A percentile compares a stretch with the other conserved stretches of the same genome.
phyloP scores from a whole-genome alignment of 2,888 invertebrate species.

The Synanthedon formicaeformis region DNA sequence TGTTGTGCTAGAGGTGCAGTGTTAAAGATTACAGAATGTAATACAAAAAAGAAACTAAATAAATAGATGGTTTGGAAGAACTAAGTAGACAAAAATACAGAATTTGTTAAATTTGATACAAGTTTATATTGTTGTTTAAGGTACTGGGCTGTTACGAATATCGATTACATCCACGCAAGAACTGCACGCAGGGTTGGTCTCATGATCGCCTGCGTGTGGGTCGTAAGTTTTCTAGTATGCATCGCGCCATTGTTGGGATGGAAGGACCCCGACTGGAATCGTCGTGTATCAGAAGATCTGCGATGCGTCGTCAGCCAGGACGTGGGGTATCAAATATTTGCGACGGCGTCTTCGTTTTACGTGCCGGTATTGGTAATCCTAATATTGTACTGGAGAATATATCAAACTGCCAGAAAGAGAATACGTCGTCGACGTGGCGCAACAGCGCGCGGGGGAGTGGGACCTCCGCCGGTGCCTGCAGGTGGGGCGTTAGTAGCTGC shows the following conservation, averaged over 20 bases:
- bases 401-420: slow-evolving; percentile 88
- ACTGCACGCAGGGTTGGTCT: slow-evolving; percentile 80
- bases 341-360: slow-evolving; percentile 92
- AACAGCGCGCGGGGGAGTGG: slow-evolving; percentile 57
- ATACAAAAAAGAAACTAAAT: no score
- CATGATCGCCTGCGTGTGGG: slow-evolving; percentile 89
- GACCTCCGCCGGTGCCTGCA: slow-evolving; percentile 62
- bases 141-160: slow-evolving; percentile 92
- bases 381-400: slow-evolving; percentile 90
- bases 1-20: no score
- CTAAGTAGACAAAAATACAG: no score
- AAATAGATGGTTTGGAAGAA: no score
- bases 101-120: no score
- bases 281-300: slow-evolving; percentile 72
- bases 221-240: slow-evolving; percentile 84
- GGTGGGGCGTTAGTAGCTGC: slow-evolving; percentile 75
- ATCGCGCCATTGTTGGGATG: slow-evolving; percentile 89
- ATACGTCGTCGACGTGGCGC: slow-evolving; percentile 79
- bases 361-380: slow-evolving; percentile 89
- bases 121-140: slow-evolving; percentile 32
- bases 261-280: slow-evolving; percentile 75
- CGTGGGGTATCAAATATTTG: slow-evolving; percentile 86
- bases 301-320: slow-evolving; percentile 88
- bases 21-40: no score
- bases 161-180: slow-evolving; percentile 88